Evolutionary conservation across 2,113 vertebrate species (phyloP), one percentile per base, ranked within the genome.

Genomic region (Catharus minimus): DNA sequence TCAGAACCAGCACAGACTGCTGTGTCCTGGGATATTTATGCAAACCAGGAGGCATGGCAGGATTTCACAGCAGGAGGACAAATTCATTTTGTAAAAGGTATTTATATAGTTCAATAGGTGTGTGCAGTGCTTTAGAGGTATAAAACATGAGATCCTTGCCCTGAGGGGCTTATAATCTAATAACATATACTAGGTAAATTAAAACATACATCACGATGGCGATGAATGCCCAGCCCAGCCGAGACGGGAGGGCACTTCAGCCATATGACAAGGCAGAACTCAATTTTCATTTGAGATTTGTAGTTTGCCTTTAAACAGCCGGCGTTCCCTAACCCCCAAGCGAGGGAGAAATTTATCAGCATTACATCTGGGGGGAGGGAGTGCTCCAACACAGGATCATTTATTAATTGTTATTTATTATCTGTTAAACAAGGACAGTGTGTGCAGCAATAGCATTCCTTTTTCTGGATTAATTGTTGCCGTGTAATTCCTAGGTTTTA

Each of bases 361-460:
- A 79, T 93, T 79, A 91, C 88, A 94, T 94, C 94, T 86, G 86
- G 95, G 87, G 96, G 94, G 80, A 94, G 92, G 92, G 91, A 61
- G 43, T n/a, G 71, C 88, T 97, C 69, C 78, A 57, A 68, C 92
- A 72, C 71, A 27, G 85, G 93, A 89, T 95, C 92, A 89, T 96
- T 97, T 96, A 97, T 96, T 96, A 96, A 96, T 95, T 95, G 95
- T 96, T 97, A 96, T 97, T 96, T 97, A 96, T 96, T 97, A 92
- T 95, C 93, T 97, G 95, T 95, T 97, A 95, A 96, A 95, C 96
- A 96, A 97, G 92, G 93, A 87, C 77, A 68, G 87, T 4, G 69
- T 64, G 90, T 79, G 93, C 85, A 91, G 94, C 92, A 90, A 82
- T 43, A 26, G 82, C 77, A 64, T 92, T 95, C 92, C 90, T 96